A percentile compares a stretch with the other conserved stretches of the same genome.
These are phyloP conservation scores for Autographa pulchrina DNA, from an alignment of 2,888 invertebrate genomes.

Conservation along the genomic window DNA sequence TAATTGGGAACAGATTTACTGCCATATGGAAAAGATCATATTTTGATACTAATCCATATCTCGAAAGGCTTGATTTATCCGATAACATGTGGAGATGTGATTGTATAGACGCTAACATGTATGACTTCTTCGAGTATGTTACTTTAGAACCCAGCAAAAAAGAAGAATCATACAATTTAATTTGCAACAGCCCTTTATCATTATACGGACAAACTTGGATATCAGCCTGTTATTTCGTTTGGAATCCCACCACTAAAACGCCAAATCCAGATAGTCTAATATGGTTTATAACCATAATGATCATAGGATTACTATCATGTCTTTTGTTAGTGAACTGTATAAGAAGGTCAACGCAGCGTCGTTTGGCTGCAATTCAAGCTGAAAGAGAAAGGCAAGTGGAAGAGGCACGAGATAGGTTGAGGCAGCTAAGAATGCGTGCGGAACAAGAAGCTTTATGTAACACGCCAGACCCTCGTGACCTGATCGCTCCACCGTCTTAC, in stretches of 20 bases:
- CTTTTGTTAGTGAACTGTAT: slow-evolving; percentile 88
- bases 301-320: slow-evolving; percentile 87
- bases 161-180: slow-evolving; percentile 84
- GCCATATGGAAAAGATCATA: slow-evolving; percentile 89
- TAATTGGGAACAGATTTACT: slow-evolving; percentile 93
- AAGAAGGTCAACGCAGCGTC: slow-evolving; percentile 88
- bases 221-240: slow-evolving; percentile 90
- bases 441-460: slow-evolving; percentile 89
- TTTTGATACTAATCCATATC: slow-evolving; percentile 90
- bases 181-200: slow-evolving; percentile 91
- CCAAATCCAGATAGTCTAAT: slow-evolving; percentile 87
- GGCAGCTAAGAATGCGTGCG: slow-evolving; percentile 86
- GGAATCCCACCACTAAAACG: slow-evolving; percentile 86
- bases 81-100: slow-evolving; percentile 95
- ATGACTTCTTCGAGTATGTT: slow-evolving; percentile 90
- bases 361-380: slow-evolving; percentile 83
- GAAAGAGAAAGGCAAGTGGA: slow-evolving; percentile 89
- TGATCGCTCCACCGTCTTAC: slow-evolving; percentile 92
- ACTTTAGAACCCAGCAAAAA: slow-evolving; percentile 89
- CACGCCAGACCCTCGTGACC: slow-evolving; percentile 92
- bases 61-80: slow-evolving; percentile 90
- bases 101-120: slow-evolving; percentile 90
- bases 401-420: slow-evolving; percentile 89
- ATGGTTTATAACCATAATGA: slow-evolving; percentile 89
- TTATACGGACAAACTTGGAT: slow-evolving; percentile 92